Evolutionary conservation across 1,140 invertebrate species (phyloP).

Genomic region (Magallana ariakensis): DNA sequence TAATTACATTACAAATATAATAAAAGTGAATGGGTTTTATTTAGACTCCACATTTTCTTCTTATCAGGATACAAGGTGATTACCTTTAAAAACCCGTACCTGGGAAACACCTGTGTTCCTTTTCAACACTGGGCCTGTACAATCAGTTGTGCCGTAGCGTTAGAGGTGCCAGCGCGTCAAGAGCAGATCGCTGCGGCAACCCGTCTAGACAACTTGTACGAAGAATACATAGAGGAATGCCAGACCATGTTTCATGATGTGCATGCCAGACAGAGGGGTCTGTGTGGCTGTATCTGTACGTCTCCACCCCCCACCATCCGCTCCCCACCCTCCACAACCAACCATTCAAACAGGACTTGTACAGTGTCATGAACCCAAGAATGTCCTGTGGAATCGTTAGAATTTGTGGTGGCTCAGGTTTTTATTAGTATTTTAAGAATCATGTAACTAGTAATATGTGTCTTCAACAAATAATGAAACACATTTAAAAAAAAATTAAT

Average conservation of each 20-base stretch:
- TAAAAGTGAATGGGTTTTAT: too few species aligned
- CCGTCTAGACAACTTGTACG: conserved; percentile 77
- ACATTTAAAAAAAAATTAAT: too few species aligned
- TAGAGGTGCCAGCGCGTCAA: conserved; percentile 80
- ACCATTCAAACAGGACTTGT: conserved; percentile 14
- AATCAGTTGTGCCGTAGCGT: conserved; percentile 79
- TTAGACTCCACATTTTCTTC: neutral
- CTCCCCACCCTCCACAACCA: conserved; percentile 3
- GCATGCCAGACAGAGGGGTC: conserved; percentile 6
- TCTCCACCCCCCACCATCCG: conserved; percentile 21
- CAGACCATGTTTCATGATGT: conserved; percentile 65
- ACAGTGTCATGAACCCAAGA: neutral
- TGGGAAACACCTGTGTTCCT: conserved; percentile 82
- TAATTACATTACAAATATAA: too few species aligned
- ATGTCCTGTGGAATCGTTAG: too few species aligned
- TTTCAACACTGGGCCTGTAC: conserved; percentile 82
- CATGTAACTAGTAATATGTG: too few species aligned
- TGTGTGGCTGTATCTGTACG: conserved; percentile 14
- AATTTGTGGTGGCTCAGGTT: too few species aligned
- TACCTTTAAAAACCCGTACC: conserved; percentile 82
- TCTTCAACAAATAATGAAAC: too few species aligned
- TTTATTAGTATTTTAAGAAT: too few species aligned
- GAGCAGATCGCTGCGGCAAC: conserved; percentile 78
- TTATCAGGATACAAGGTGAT: conserved; percentile 81
- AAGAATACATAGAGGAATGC: conserved; percentile 76